Evolutionary conservation across 2,797 vertebrate species (phyloP).

Genomic region (Lycodopsis pacificus): DNA sequence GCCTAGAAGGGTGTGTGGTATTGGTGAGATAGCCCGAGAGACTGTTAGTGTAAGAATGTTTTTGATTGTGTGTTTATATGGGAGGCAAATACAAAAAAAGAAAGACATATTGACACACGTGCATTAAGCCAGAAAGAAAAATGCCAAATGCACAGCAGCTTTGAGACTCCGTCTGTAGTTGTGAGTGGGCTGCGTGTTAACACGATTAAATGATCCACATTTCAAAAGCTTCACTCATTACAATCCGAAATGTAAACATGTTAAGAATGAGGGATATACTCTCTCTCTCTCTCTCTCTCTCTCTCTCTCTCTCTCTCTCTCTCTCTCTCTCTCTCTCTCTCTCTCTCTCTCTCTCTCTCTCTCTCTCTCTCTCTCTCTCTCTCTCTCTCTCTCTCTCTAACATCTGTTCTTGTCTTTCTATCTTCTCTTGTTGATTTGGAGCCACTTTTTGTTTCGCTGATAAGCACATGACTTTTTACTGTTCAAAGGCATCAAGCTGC

Average conservation of each 20-base stretch:
- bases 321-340: neutral
- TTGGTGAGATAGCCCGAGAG: constrained; percentile 22
- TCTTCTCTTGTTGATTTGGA: constrained; percentile 45
- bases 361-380: constrained; percentile 2
- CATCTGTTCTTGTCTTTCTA: constrained; percentile 68
- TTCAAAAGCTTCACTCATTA: constrained; percentile 67
- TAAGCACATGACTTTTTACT: constrained; percentile 70
- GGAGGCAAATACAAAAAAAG: constrained; percentile 24
- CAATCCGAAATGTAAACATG: constrained; percentile 70
- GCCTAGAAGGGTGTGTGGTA: neutral
- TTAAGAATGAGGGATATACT: constrained; percentile 44
- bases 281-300: constrained; percentile 9
- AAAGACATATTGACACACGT: constrained; percentile 18
- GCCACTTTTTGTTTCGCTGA: constrained; percentile 59
- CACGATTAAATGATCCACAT: constrained; percentile 60
- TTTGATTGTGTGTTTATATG: constrained; percentile 20
- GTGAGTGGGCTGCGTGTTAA: constrained; percentile 54
- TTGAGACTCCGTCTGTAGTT: constrained; percentile 53
- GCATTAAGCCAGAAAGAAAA: neutral
- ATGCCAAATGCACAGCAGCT: constrained; percentile 29
- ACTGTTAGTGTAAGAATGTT: constrained; percentile 4
- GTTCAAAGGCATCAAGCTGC: constrained; percentile 73
- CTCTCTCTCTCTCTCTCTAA: constrained; percentile 18
- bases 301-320: neutral
- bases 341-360: neutral